These are phyloP conservation scores for Ganaspis brasiliensis DNA, from an alignment of 2,888 invertebrate genomes.

Conservation along the genomic window DNA sequence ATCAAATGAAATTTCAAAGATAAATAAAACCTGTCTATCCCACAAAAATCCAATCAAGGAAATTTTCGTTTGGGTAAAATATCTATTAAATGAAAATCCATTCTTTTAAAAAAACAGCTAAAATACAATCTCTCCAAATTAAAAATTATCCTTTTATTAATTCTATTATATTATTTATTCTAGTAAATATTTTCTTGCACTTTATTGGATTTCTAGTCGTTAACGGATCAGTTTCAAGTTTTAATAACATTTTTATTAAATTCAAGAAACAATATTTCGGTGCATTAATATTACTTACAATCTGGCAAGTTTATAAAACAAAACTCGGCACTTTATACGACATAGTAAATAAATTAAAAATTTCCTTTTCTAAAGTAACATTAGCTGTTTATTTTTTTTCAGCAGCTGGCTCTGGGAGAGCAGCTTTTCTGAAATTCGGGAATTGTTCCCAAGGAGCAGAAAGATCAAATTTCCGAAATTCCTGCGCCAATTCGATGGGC, in stretches of 20 bases:
- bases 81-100: no score
- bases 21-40: no score
- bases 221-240: no score
- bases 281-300: background rate
- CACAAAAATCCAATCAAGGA: no score
- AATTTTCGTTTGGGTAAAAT: no score
- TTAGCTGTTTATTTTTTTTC: constrained; percentile 63
- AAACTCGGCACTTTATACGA: background rate
- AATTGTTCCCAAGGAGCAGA: constrained; percentile 99
- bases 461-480: constrained; percentile 98
- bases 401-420: constrained; percentile 84
- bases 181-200: no score
- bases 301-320: background rate
- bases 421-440: constrained; percentile 90
- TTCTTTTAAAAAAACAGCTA: no score
- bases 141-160: no score
- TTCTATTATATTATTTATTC: no score
- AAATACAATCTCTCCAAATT: no score
- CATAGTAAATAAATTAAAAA: background rate
- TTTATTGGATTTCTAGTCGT: no score
- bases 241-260: background rate
- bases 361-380: constrained; percentile 56
- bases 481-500: constrained; percentile 98
- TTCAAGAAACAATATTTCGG: background rate
- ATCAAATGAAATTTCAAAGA: no score